Evolutionary conservation across 1,140 invertebrate species (phyloP).

Genomic region (Drosophila quadrilineata): DNA sequence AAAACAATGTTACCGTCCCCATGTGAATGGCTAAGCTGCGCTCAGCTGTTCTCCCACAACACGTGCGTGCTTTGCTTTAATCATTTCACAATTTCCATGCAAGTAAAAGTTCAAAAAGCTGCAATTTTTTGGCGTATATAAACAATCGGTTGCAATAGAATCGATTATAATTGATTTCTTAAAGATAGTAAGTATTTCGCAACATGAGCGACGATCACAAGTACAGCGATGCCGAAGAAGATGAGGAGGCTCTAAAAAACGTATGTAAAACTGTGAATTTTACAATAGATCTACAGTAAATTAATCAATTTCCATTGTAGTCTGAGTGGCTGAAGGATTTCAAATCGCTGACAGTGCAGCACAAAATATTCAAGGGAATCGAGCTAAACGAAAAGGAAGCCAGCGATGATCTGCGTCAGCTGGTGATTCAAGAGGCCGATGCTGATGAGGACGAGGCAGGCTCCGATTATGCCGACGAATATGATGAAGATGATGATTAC

Average conservation of each 20-base stretch:
- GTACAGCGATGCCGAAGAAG: slow-evolving; percentile 74
- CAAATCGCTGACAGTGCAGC: slow-evolving; percentile 56
- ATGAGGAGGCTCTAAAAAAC: slow-evolving; percentile 44
- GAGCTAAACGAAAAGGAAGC: slow-evolving; percentile 42
- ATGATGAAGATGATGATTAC: slow-evolving; percentile 60
- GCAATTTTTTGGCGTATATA: not conserved
- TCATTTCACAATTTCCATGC: slow-evolving; percentile 31
- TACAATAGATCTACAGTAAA: not conserved
- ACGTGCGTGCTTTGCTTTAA: slow-evolving; percentile 27
- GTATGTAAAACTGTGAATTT: slow-evolving; percentile 14
- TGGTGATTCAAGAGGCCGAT: slow-evolving; percentile 23
- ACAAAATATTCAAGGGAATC: slow-evolving; percentile 53
- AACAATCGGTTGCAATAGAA: not conserved
- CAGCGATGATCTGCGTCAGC: slow-evolving; percentile 40
- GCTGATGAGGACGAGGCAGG: slow-evolving; percentile 44
- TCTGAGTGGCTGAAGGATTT: slow-evolving; percentile 63
- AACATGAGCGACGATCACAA: slow-evolving; percentile 63
- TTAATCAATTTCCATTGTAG: slow-evolving; percentile 23
- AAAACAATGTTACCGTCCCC: slow-evolving; percentile 48
- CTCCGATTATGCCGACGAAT: slow-evolving; percentile 57
- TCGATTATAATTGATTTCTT: not conserved
- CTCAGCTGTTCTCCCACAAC: slow-evolving; percentile 30
- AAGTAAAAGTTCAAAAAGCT: slow-evolving; percentile 8
- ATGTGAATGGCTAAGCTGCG: slow-evolving; percentile 29
- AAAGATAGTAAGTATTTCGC: not conserved